Evolutionary conservation across 2,888 invertebrate species (phyloP).

Genomic region (Polymixis lichenea): DNA sequence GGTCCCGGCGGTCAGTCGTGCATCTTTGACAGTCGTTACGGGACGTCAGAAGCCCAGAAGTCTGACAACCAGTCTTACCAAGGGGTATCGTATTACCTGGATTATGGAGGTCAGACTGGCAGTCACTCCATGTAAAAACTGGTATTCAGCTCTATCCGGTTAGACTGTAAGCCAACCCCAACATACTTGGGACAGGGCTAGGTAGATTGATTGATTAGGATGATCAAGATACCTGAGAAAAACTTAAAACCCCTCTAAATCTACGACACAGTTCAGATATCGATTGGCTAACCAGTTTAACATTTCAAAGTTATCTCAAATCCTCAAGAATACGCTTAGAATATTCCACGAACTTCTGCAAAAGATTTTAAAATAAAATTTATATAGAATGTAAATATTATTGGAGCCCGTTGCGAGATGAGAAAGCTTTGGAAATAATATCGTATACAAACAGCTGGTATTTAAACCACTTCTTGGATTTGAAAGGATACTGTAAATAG

Average conservation of each 20-base stretch:
- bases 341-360: constrained; percentile 18
- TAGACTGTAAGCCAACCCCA: too few species aligned
- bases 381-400: constrained; percentile 47
- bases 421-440: constrained; percentile 30
- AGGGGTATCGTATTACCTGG: too few species aligned
- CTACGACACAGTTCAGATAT: background rate
- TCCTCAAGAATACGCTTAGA: constrained; percentile 6
- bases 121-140: too few species aligned
- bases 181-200: too few species aligned
- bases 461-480: constrained; percentile 23
- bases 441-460: constrained; percentile 30
- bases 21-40: too few species aligned
- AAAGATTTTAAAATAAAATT: constrained; percentile 39
- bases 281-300: constrained; percentile 17
- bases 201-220: background rate
- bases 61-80: too few species aligned
- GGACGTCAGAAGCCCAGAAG: too few species aligned
- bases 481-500: background rate
- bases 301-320: constrained; percentile 21
- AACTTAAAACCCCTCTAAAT: background rate
- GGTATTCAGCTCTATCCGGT: too few species aligned
- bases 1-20: too few species aligned
- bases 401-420: constrained; percentile 16
- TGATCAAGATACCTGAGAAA: background rate
- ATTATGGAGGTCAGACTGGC: too few species aligned